These are phyloP conservation scores for Podilymbus podiceps DNA, from an alignment of 2,113 vertebrate genomes.

Conservation along the genomic window DNA sequence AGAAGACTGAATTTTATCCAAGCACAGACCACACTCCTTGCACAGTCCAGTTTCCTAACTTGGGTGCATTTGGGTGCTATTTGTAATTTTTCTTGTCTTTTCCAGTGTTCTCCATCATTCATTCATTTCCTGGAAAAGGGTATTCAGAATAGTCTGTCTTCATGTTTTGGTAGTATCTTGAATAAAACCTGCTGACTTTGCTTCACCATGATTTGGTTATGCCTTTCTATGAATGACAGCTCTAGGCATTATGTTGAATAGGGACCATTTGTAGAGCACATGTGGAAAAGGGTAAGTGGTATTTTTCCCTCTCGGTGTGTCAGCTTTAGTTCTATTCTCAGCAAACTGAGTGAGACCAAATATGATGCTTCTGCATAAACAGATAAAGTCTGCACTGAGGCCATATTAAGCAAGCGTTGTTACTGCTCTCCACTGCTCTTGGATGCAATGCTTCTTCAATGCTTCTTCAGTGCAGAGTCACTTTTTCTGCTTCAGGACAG, in stretches of 20 bases:
- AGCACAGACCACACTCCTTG: fast-evolving
- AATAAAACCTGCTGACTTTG: neutral
- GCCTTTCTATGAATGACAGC: neutral
- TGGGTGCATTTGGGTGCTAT: neutral
- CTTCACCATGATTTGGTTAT: neutral
- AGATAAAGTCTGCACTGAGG: neutral
- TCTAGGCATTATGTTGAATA: neutral
- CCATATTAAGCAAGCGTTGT: neutral
- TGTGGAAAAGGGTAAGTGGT: neutral
- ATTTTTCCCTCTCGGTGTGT: neutral
- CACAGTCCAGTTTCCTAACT: neutral
- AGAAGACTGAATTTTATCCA: neutral
- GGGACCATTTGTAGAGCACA: neutral
- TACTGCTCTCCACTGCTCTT: neutral
- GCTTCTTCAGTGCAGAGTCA: neutral
- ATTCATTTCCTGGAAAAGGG: neutral
- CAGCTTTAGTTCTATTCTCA: neutral
- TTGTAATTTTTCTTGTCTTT: neutral
- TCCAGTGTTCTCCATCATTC: neutral
- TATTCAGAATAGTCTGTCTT: neutral
- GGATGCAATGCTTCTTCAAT: neutral
- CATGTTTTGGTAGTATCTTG: neutral
- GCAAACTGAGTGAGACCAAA: neutral
- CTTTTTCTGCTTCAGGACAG: neutral
- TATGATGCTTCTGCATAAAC: neutral